Percentiles rank a stretch among this genome's conserved stretches.
Evolutionary conservation across 2,113 vertebrate genomes (phyloP).

Genomic region (Cercopithecus mona): DNA sequence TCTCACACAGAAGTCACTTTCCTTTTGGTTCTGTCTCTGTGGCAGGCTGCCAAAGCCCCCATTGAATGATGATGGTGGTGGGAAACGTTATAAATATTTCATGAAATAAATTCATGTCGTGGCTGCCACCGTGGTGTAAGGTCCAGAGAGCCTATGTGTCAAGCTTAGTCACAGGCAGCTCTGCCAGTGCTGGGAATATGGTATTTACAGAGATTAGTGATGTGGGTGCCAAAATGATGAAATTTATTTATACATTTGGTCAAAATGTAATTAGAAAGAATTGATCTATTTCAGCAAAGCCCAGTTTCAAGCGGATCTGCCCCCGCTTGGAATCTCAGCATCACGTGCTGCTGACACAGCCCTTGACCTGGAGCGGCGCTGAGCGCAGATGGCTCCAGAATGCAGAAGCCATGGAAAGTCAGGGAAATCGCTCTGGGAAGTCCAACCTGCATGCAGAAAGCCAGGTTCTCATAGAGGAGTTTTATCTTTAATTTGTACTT

Average conservation of each 20-base stretch:
- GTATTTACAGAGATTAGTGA: neutral
- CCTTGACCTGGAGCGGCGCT: neutral
- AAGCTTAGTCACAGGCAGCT: neutral
- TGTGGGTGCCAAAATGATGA: neutral
- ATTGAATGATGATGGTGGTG: neutral
- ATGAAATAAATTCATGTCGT: neutral
- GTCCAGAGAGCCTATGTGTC: neutral
- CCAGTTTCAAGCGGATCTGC: neutral
- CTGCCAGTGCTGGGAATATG: neutral
- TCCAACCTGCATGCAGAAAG: neutral
- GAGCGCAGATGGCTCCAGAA: neutral
- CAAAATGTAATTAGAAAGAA: neutral
- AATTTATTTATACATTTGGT: neutral
- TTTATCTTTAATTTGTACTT: neutral
- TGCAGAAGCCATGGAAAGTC: neutral
- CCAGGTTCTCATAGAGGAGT: neutral
- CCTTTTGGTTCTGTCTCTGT: too few species aligned
- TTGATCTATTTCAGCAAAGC: neutral
- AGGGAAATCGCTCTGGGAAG: neutral
- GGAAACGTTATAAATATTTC: neutral
- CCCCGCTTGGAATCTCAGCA: neutral
- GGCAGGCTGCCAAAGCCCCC: neutral
- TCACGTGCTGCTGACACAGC: neutral
- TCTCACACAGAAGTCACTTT: neutral
- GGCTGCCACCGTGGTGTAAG: neutral